These are phyloP conservation scores for Acridotheres tristis DNA, from an alignment of 2,797 vertebrate genomes.

Conservation along the genomic window DNA sequence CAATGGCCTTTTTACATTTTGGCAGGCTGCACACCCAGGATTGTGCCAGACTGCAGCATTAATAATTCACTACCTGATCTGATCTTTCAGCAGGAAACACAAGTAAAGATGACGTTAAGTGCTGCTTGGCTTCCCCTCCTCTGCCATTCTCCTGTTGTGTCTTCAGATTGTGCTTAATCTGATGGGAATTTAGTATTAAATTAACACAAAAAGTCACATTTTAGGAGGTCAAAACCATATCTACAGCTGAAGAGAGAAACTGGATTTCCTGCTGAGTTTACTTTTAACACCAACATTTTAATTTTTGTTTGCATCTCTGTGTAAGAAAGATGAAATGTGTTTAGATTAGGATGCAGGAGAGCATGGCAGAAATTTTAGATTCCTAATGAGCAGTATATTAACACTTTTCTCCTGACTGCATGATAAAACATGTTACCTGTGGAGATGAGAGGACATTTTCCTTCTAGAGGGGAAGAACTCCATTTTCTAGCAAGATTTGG, in stretches of 20 bases:
- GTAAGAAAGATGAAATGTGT: neutral
- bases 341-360: neutral
- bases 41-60: constrained; percentile 56
- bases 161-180: constrained; percentile 36
- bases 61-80: constrained; percentile 62
- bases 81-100: constrained; percentile 59
- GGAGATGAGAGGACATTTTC: neutral
- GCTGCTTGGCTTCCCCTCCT: constrained; percentile 40
- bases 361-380: neutral
- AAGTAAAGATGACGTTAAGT: constrained; percentile 52
- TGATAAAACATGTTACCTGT: neutral
- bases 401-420: neutral
- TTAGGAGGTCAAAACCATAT: constrained; percentile 6
- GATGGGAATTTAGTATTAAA: constrained; percentile 46
- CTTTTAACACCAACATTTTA: neutral
- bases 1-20: neutral
- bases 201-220: neutral
- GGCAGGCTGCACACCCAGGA: neutral
- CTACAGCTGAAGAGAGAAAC: neutral
- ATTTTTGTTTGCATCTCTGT: neutral
- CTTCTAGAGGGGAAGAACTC: neutral
- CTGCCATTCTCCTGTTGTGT: constrained; percentile 14
- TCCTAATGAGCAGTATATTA: neutral
- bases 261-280: neutral
- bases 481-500: neutral